A percentile compares a stretch with the other conserved stretches of the same genome.
Evolutionary conservation across 2,113 vertebrate species (phyloP).

Genomic region (Melanocharis versteri): DNA sequence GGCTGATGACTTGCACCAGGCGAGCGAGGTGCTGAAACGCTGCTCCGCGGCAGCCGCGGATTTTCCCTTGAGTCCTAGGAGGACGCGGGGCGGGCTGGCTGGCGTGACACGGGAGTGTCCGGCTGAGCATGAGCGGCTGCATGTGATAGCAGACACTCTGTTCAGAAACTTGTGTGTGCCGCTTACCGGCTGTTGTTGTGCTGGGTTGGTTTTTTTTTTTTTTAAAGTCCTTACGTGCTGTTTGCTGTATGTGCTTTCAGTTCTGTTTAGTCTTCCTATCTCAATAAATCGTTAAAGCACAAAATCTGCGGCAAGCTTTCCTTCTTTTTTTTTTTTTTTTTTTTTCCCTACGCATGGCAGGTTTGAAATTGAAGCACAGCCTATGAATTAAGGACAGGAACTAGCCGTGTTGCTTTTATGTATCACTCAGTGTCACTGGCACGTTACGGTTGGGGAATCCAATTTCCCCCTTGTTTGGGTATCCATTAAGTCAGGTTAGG

Average conservation of each 20-base stretch:
- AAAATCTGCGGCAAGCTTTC: slow-evolving; percentile 13
- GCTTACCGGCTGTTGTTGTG: neutral
- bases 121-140: neutral
- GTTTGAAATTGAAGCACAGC: slow-evolving; percentile 50
- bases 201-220: neutral
- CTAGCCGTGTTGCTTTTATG: slow-evolving; percentile 12
- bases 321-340: neutral
- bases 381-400: slow-evolving; percentile 42
- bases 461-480: slow-evolving; percentile 66
- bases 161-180: neutral
- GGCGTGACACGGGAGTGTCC: neutral
- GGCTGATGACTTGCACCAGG: neutral
- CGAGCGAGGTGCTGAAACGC: neutral
- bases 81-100: neutral
- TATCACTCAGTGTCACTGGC: slow-evolving; percentile 1
- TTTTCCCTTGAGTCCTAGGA: neutral
- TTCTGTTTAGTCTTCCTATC: neutral
- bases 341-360: neutral
- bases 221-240: neutral
- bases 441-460: slow-evolving; percentile 46
- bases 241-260: neutral
- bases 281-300: slow-evolving; percentile 10
- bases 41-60: neutral
- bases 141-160: neutral
- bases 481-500: slow-evolving; percentile 63